These are phyloP conservation scores for Parnassius orleans DNA, from an alignment of 2,888 invertebrate species.

Conservation along the genomic window DNA sequence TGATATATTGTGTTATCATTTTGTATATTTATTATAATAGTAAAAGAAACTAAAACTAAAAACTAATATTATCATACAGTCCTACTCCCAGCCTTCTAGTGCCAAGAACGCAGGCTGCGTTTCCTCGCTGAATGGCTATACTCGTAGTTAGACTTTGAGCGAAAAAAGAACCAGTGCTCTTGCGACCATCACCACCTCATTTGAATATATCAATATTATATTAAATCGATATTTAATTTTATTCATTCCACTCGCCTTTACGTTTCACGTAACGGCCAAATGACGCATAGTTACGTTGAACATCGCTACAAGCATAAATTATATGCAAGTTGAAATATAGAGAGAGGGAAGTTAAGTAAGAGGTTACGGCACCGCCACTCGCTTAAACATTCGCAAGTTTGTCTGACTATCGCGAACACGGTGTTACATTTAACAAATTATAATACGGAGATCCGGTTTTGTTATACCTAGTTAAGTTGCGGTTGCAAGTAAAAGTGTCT, in stretches of 20 bases:
- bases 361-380: slow-evolving; percentile 65
- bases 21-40: no score
- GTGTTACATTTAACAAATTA: background rate
- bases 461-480: background rate
- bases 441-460: slow-evolving; percentile 4
- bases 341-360: slow-evolving; percentile 69
- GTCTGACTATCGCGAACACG: slow-evolving; percentile 14
- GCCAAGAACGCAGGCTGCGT: no score
- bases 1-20: no score
- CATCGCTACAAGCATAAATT: slow-evolving; percentile 4
- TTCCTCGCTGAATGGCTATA: no score
- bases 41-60: no score
- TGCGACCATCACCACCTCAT: no score
- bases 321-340: slow-evolving; percentile 27
- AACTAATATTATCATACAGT: no score
- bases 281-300: slow-evolving; percentile 8
- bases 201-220: no score
- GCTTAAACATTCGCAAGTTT: slow-evolving; percentile 44
- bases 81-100: no score
- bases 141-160: no score
- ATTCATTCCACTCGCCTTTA: slow-evolving; percentile 8
- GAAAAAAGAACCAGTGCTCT: no score
- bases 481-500: slow-evolving; percentile 3
- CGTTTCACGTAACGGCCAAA: slow-evolving; percentile 20
- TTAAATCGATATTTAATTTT: background rate